Percentiles rank a stretch among this genome's conserved stretches.
phyloP scores from a whole-genome alignment of 2,888 invertebrate species.

The Amblyjoppa fuscipennis region DNA sequence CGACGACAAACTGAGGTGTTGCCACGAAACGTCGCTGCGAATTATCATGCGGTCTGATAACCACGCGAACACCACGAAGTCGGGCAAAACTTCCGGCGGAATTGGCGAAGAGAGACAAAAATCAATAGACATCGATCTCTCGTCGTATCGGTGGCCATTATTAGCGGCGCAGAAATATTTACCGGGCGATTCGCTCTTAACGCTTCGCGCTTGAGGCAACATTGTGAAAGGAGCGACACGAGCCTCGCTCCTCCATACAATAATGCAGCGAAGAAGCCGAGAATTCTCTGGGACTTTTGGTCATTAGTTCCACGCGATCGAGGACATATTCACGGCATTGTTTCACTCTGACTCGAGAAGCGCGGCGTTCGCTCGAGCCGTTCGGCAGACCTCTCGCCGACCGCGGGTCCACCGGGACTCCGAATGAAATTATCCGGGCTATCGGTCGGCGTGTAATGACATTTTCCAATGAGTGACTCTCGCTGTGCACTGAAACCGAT shows the following conservation, averaged over 20 bases:
- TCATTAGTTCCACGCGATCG: constrained; percentile 81
- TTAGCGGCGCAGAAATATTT: neutral
- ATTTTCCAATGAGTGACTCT: constrained; percentile 79
- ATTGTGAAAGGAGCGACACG: constrained; percentile 4
- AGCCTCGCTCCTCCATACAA: neutral
- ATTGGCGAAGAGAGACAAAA: neutral
- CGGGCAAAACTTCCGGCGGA: neutral
- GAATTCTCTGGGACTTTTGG: constrained; percentile 56
- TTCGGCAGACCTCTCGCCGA: neutral
- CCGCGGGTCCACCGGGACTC: constrained; percentile 32
- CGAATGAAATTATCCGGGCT: constrained; percentile 77
- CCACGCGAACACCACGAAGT: neutral
- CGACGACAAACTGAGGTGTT: constrained; percentile 6
- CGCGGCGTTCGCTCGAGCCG: neutral
- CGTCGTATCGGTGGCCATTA: neutral
- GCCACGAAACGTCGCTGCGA: neutral
- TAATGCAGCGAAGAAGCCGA: neutral
- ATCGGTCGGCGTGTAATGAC: constrained; percentile 77
- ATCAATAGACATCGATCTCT: neutral
- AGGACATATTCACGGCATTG: constrained; percentile 30
- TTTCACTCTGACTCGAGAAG: constrained; percentile 28
- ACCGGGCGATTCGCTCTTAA: neutral
- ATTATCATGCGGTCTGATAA: constrained; percentile 4
- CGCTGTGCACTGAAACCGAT: constrained; percentile 53
- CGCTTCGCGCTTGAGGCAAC: neutral